Conservation (phyloP, 2,113 vertebrate species). For the Hippocampus abdominalis region DNA sequence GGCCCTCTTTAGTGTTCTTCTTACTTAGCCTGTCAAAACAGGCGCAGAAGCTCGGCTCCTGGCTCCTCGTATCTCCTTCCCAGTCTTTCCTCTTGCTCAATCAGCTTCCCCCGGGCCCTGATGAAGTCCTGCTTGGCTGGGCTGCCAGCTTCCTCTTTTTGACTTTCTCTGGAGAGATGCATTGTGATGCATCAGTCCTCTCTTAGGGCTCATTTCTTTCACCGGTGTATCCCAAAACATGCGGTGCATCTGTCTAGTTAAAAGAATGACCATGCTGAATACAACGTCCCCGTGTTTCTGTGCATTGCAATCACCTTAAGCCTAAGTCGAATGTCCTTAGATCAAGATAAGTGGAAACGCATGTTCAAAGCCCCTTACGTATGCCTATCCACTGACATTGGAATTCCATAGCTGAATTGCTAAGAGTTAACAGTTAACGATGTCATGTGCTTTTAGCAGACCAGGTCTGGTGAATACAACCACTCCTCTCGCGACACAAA, state of each 20-base stretch:
- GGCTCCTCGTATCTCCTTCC: conserved; percentile 38
- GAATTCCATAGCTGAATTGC: too few relatives aligned
- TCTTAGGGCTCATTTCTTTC: background rate
- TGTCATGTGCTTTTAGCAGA: too few relatives aligned
- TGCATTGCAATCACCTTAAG: too few relatives aligned
- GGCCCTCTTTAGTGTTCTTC: conserved; percentile 22
- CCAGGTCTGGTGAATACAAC: too few relatives aligned
- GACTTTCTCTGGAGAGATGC: background rate
- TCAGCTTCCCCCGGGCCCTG: background rate
- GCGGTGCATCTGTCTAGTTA: background rate
- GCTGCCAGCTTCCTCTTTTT: conserved; percentile 11
- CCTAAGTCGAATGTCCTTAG: too few relatives aligned
- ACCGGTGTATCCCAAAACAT: background rate
- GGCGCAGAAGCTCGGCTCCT: conserved; percentile 12
- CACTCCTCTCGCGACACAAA: too few relatives aligned
- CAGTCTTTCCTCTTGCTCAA: conserved; percentile 35
- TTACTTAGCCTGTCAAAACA: conserved; percentile 18
- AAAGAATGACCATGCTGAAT: too few relatives aligned
- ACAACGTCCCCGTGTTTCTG: too few relatives aligned
- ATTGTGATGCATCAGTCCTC: background rate
- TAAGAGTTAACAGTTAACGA: too few relatives aligned
- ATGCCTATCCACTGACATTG: too few relatives aligned
- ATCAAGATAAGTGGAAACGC: too few relatives aligned
- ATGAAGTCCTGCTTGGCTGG: conserved; percentile 6
- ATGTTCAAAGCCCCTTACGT: too few relatives aligned